phyloP scores from a whole-genome alignment of 1,140 invertebrate species.

The Brachionus asplanchnoidis region DNA sequence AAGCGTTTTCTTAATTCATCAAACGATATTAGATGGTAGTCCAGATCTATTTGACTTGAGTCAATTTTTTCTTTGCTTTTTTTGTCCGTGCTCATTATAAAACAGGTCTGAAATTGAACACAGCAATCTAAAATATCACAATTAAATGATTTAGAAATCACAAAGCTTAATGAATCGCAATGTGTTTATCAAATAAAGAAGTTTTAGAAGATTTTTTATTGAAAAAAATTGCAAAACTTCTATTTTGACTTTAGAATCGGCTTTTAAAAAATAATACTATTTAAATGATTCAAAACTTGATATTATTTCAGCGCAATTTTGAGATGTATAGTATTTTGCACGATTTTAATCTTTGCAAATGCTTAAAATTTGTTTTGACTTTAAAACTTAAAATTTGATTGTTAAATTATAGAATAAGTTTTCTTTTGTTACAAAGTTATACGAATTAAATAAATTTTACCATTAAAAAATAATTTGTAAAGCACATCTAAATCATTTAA shows the following conservation, averaged over 20 bases:
- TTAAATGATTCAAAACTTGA: not conserved
- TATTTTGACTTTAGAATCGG: not conserved
- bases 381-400: too few relatives aligned
- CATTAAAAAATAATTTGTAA: too few relatives aligned
- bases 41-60: not conserved
- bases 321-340: too few relatives aligned
- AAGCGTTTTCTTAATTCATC: not conserved
- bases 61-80: slow-evolving; percentile 5
- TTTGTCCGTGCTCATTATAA: not conserved
- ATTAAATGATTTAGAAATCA: not conserved
- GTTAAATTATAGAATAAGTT: too few relatives aligned
- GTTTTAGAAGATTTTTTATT: not conserved
- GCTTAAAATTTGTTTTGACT: too few relatives aligned
- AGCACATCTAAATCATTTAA: too few relatives aligned
- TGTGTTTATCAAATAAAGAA: not conserved
- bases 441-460: too few relatives aligned
- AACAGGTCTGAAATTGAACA: not conserved
- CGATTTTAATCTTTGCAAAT: too few relatives aligned
- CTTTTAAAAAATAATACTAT: not conserved
- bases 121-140: not conserved
- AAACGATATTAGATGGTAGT: not conserved
- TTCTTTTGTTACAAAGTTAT: too few relatives aligned
- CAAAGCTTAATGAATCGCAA: not conserved
- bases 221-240: not conserved
- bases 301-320: not conserved